Conservation (phyloP, 2,888 invertebrate species). For the Troides helena region DNA sequence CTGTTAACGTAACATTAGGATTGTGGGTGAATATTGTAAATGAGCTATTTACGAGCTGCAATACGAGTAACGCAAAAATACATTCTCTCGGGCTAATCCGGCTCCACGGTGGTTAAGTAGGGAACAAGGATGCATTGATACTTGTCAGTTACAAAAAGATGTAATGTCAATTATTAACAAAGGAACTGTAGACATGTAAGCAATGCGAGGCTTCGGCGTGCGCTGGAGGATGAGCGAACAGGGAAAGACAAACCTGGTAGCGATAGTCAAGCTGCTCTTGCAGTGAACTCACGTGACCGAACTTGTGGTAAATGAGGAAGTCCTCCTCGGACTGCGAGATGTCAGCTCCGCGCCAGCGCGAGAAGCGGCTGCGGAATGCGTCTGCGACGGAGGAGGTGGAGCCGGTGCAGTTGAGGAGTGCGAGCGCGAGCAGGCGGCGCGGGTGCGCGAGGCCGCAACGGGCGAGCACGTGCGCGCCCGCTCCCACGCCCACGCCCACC, state of each 20-base stretch:
- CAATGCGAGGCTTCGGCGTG: not conserved
- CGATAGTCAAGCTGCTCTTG: constrained; percentile 52
- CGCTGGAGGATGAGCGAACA: constrained; percentile 13
- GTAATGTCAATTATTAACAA: too few relatives aligned
- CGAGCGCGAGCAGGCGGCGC: constrained; percentile 87
- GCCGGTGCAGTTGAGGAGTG: constrained; percentile 92
- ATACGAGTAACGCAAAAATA: too few relatives aligned
- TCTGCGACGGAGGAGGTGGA: constrained; percentile 92
- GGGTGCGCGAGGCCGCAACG: constrained; percentile 92
- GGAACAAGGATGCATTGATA: too few relatives aligned
- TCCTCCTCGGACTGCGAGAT: constrained; percentile 94
- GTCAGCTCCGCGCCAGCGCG: constrained; percentile 90
- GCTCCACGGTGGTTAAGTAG: too few relatives aligned
- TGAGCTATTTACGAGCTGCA: too few relatives aligned
- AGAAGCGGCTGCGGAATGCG: constrained; percentile 91
- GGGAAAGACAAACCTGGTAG: constrained; percentile 60
- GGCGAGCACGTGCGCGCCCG: constrained; percentile 92
- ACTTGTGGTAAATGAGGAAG: constrained; percentile 93
- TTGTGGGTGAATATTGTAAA: too few relatives aligned
- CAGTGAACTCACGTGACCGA: constrained; percentile 90
- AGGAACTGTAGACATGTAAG: not conserved
- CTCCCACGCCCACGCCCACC: constrained; percentile 92
- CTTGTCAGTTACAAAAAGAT: too few relatives aligned
- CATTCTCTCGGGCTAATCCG: too few relatives aligned
- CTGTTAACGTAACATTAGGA: too few relatives aligned